Evolutionary conservation across 1,140 invertebrate genomes (phyloP), one percentile per base, ranked within the genome.

Genomic region (Drosophila serrata): DNA sequence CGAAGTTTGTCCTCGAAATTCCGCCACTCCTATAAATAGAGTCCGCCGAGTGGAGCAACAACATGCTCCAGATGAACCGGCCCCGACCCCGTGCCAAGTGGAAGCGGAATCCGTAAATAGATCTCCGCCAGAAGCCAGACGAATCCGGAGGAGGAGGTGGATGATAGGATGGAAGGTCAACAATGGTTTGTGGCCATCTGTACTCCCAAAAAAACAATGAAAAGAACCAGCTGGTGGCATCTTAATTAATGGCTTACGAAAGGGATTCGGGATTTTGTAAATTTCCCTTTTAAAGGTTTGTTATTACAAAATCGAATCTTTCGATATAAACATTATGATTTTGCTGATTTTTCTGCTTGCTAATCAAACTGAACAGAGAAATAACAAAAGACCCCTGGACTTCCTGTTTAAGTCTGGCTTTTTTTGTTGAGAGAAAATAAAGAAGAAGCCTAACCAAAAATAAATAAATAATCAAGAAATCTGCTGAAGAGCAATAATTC

Each of bases 61-160:
- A 17, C 27, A 24, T 35, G 53, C 31, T 64, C 61, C 55, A 53
- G 24, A 29, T 51, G 33, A 56, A 15, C 62, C 49, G 29, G 12
- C 49, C 48, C 17, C 49, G 29, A 33, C 49, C 49, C 62, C 56
- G 56, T 45, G 7, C 24, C 22, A 64, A 65, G 60, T 65, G 45
- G 61, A 65, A 65, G 35, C 46, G 22, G 35, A 17, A 17, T 68
- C 60, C 45, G 37, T 17, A 65, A 69, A 69, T 69, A 69, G 65
- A 65, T 53, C n/a, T 22, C 9, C 29, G 43, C 35, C 45, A 31
- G 19, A 46, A 49, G 37, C 46, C 29, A 51, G 60, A 69, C 48
- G 17, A 31, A 12, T 4, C 15, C n/a, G 65, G 65, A 27, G 64
- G 65, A n/a, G n/a, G n/a, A n/a, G n/a, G n/a, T n/a, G n/a, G n/a